These are phyloP conservation scores for Drosophila guanche DNA, from an alignment of 1,140 invertebrate genomes.

Conservation along the genomic window DNA sequence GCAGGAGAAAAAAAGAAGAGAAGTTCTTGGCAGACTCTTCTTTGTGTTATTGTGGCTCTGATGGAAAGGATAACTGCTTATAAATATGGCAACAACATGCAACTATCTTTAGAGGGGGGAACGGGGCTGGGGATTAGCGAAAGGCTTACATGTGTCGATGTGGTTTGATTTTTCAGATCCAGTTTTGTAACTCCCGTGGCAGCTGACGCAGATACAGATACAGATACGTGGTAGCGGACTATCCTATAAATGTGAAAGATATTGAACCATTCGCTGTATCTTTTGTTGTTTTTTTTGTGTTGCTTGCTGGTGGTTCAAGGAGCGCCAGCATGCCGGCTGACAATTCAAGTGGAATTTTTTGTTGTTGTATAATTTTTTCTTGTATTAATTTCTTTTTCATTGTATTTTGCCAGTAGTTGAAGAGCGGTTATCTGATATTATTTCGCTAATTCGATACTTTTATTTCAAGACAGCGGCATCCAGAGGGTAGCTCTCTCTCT, in stretches of 20 bases:
- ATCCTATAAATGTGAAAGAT: conserved; percentile 36
- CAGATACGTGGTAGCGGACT: conserved; percentile 25
- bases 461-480: conserved; percentile 57
- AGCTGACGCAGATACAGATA: conserved; percentile 69
- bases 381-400: conserved; percentile 31
- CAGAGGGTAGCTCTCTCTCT: conserved; percentile 28
- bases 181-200: conserved; percentile 13
- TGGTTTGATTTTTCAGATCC: conserved; percentile 61
- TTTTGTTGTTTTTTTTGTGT: conserved; percentile 3
- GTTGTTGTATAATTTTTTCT: conserved; percentile 17
- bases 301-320: conserved; percentile 9
- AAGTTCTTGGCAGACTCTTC: conserved; percentile 36
- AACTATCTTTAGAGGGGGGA: conserved; percentile 45
- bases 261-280: conserved; percentile 20
- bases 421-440: conserved; percentile 75
- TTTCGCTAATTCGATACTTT: conserved; percentile 83
- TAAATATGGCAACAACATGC: conserved; percentile 66
- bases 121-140: conserved; percentile 53
- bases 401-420: conserved; percentile 40
- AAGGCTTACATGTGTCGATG: conserved; percentile 72
- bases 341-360: conserved; percentile 72
- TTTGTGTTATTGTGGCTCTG: conserved; percentile 30
- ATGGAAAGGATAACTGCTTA: conserved; percentile 51
- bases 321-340: conserved; percentile 68
- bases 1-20: conserved; percentile 44